Evolutionary conservation across 2,113 vertebrate species (phyloP), one percentile per base, ranked within the genome.

Genomic region (Osmerus eperlanus): DNA sequence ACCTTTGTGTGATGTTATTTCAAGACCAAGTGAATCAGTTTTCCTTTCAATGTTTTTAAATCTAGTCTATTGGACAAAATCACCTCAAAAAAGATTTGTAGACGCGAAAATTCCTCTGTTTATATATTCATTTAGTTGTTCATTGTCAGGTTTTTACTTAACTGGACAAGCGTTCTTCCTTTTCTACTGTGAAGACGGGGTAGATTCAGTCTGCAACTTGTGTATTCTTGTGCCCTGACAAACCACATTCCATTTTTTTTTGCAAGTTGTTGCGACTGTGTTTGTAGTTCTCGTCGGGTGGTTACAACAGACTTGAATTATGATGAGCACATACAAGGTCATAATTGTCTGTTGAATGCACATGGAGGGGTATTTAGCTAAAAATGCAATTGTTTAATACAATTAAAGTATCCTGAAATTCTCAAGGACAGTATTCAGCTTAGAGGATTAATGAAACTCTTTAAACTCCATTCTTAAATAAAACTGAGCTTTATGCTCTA

Each of bases 1-100:
- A 69, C 58, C 7, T 3, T 4, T 72, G 25, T 63, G 19, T 55
- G 52, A 47, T 59, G 73, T 61, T 14, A 69, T 72, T 75, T 74
- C 28, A 72, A 53, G 12, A 66, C n/a, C 29, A 13, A 11, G 25
- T 47, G 41, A 14, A 19, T 47, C 59, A 64, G 23, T 67, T 72
- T 69, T 3, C 61, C 36, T 59, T 19, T 18, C 55, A 36, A 21
- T 13, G 14, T 67, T 67, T 65, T 28, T 36, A 21, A 5, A 56
- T 11, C 47, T 14, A 11, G 11, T 25, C 53, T 14, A 25, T 36
- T 23, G 15, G 59, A 58, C 28, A 47, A 28, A 70, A 21, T 23
- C 25, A 29, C 41, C 41, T 11, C 9, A 12, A 47, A 7, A 47
- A 47, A 47, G 7, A 11, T 47, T 2, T 1, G 7, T 12, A 47